Evolutionary conservation across 2,113 vertebrate species (phyloP).

Genomic region (Thomomys bottae): DNA sequence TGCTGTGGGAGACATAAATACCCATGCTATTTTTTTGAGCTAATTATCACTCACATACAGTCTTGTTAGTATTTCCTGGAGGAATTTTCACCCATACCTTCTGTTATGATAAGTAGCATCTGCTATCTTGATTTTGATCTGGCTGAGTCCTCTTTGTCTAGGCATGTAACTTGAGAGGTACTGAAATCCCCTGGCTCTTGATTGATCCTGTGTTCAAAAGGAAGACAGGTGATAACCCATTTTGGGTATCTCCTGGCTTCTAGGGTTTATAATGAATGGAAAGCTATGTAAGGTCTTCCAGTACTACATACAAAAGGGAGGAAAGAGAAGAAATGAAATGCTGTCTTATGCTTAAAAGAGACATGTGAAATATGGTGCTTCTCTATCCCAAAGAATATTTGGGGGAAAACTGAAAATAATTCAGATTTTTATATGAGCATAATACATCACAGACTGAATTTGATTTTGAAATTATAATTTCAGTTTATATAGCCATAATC

Average conservation of each 20-base stretch:
- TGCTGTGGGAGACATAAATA: neutral
- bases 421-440: neutral
- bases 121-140: conserved; percentile 6
- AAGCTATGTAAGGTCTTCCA: neutral
- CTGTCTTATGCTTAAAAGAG: neutral
- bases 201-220: neutral
- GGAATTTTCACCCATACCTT: conserved; percentile 35
- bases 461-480: neutral
- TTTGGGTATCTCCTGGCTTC: neutral
- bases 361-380: neutral
- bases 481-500: neutral
- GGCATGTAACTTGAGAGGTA: neutral
- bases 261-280: neutral
- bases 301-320: neutral
- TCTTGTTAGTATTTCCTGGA: conserved; percentile 31
- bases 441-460: too few species aligned
- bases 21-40: neutral
- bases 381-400: neutral
- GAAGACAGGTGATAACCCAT: neutral
- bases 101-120: conserved; percentile 28
- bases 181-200: neutral
- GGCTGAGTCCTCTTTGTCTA: conserved; percentile 33
- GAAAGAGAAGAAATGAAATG: neutral
- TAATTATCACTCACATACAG: conserved; percentile 49
- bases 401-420: neutral